Conservation (phyloP, 1,140 invertebrate species). For the Myzus persicae region DNA sequence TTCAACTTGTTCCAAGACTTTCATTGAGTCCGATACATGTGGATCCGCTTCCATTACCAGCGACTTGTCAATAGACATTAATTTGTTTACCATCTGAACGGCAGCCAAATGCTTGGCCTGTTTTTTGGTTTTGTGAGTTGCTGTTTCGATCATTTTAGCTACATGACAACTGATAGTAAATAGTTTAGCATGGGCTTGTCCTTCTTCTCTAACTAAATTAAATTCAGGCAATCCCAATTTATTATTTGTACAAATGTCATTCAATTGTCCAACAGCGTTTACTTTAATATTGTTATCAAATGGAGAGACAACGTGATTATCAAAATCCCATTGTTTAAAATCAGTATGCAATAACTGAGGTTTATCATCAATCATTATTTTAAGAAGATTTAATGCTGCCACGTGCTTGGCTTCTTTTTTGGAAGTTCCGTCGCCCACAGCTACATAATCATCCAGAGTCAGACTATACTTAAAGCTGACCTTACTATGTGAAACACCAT, state of each 20-base stretch:
- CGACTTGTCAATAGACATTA: slow-evolving; percentile 60
- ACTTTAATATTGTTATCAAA: slow-evolving; percentile 60
- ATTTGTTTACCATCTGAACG: slow-evolving; percentile 67
- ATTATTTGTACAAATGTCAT: slow-evolving; percentile 71
- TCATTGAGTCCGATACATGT: not conserved
- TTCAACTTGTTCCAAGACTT: slow-evolving; percentile 21
- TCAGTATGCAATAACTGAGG: slow-evolving; percentile 22
- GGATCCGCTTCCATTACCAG: not conserved
- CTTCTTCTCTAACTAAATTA: slow-evolving; percentile 71
- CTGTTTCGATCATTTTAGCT: slow-evolving; percentile 69
- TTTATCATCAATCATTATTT: slow-evolving; percentile 62
- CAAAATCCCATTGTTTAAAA: slow-evolving; percentile 56
- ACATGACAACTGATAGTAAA: slow-evolving; percentile 75
- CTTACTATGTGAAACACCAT: slow-evolving; percentile 75
- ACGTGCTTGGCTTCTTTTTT: slow-evolving; percentile 78
- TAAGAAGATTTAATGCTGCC: slow-evolving; percentile 71
- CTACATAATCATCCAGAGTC: not conserved
- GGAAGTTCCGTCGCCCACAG: slow-evolving; percentile 70
- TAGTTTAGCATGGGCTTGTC: slow-evolving; percentile 75
- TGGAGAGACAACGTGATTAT: slow-evolving; percentile 59
- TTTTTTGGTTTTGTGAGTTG: slow-evolving; percentile 68
- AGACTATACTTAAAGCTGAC: slow-evolving; percentile 73
- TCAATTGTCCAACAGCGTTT: slow-evolving; percentile 61
- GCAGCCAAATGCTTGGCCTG: slow-evolving; percentile 70
- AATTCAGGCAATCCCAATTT: slow-evolving; percentile 72